Evolutionary conservation across 2,113 vertebrate genomes (phyloP).

Genomic region (Phrynocephalus versicolor): DNA sequence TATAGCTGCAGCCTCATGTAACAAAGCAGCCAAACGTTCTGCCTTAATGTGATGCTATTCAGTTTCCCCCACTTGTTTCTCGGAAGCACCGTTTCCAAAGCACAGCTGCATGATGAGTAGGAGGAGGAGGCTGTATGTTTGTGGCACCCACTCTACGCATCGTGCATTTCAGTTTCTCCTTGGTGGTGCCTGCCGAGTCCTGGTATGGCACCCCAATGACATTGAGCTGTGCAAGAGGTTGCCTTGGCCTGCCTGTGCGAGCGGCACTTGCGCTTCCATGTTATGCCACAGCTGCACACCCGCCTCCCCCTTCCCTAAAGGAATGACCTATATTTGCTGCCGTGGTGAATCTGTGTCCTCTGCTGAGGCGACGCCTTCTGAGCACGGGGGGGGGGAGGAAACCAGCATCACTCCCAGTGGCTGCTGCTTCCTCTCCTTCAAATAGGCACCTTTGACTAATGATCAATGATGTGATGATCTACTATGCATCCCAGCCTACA

Average conservation of each 20-base stretch:
- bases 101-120: neutral
- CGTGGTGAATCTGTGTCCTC: slow-evolving; percentile 1
- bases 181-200: neutral
- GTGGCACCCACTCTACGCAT: neutral
- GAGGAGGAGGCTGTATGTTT: neutral
- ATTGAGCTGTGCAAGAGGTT: neutral
- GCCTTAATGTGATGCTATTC: neutral
- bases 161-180: neutral
- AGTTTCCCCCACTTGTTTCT: neutral
- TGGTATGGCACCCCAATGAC: neutral
- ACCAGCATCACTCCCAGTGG: too few species aligned
- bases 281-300: neutral
- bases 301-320: slow-evolving; percentile 6
- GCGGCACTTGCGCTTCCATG: neutral
- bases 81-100: neutral
- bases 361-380: neutral
- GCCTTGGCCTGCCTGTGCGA: neutral
- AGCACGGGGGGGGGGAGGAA: neutral
- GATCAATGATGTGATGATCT: neutral
- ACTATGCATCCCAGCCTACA: neutral
- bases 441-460: neutral
- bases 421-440: neutral
- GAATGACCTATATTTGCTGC: slow-evolving; percentile 38
- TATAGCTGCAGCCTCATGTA: neutral
- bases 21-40: neutral